Evolutionary conservation across 2,113 vertebrate species (phyloP).

Genomic region (Uropsilus gracilis): DNA sequence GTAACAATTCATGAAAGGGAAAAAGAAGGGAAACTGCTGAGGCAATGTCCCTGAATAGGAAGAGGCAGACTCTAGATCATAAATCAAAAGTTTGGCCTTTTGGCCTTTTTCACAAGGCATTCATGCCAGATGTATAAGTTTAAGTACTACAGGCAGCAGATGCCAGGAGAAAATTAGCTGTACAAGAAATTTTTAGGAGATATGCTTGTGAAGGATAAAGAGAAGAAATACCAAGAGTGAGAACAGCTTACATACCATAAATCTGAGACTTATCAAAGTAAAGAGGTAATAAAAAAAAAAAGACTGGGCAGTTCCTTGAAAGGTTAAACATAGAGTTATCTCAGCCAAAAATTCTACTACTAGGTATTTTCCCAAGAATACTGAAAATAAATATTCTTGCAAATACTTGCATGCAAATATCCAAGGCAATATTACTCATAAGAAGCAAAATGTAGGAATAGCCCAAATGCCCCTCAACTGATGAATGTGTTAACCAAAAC

Average conservation of each 20-base stretch:
- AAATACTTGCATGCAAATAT: background rate
- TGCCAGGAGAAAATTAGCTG: background rate
- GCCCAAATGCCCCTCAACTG: background rate
- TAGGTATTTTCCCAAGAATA: background rate
- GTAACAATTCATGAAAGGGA: background rate
- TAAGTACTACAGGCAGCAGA: background rate
- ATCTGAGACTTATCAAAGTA: background rate
- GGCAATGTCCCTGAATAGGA: background rate
- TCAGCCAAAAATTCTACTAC: background rate
- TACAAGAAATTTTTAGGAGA: background rate
- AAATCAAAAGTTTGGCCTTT: background rate
- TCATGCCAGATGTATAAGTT: background rate
- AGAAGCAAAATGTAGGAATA: background rate
- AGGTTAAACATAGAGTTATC: background rate
- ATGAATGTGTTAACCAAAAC: too few species aligned
- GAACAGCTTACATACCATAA: too few species aligned
- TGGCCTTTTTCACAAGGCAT: background rate
- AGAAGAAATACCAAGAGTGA: background rate
- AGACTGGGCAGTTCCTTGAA: background rate
- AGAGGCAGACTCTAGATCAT: background rate
- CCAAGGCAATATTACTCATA: background rate
- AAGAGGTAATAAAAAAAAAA: background rate
- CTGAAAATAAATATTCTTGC: background rate
- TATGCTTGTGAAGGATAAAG: background rate
- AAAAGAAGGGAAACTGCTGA: background rate